phyloP scores from a whole-genome alignment of 1,140 invertebrate species.

The Hesperophylax magnus region DNA sequence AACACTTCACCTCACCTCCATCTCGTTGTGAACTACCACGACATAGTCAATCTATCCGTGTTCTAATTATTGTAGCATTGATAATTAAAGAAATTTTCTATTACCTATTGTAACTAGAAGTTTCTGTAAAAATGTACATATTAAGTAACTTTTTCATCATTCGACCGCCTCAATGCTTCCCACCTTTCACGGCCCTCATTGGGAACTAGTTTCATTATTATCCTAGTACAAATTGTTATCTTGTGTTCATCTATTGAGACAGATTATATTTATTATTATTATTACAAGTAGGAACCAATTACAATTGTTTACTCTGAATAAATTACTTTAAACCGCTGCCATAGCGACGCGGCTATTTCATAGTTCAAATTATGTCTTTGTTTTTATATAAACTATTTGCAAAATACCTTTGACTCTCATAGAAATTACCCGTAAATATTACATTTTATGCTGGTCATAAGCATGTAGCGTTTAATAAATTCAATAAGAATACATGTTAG shows the following conservation, averaged over 20 bases:
- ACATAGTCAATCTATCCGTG: not conserved
- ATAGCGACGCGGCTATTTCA: not conserved
- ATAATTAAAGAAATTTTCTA: not conserved
- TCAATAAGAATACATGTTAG: no score
- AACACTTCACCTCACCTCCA: not conserved
- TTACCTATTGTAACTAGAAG: conserved; percentile 3
- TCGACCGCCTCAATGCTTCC: not conserved
- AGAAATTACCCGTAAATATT: no score
- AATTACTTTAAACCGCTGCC: not conserved
- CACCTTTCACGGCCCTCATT: not conserved
- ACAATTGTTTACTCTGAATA: not conserved
- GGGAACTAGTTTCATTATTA: not conserved
- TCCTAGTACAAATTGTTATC: not conserved
- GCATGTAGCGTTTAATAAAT: no score
- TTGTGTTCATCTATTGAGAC: not conserved
- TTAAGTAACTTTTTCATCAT: conserved; percentile 2
- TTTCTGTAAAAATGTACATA: conserved; percentile 35
- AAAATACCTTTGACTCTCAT: no score
- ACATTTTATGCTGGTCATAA: no score
- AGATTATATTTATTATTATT: not conserved
- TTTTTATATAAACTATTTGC: no score
- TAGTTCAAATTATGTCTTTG: not conserved
- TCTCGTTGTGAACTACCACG: not conserved
- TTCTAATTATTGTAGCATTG: conserved; percentile 12
- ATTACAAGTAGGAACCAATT: not conserved